These are phyloP conservation scores for Strigops habroptila DNA, from an alignment of 2,113 vertebrate species.

Conservation along the genomic window DNA sequence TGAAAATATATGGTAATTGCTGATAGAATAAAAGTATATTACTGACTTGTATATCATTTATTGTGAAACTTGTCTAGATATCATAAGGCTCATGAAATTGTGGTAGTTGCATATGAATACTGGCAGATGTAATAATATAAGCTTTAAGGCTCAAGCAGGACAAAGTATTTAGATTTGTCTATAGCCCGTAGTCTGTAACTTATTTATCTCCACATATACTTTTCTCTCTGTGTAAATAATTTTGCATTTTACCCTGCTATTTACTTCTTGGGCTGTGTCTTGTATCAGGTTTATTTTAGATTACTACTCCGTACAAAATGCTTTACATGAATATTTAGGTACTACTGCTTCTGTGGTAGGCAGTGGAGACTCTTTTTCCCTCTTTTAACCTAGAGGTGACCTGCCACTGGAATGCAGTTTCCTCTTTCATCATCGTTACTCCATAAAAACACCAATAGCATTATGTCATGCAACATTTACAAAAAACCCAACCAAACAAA, in stretches of 20 bases:
- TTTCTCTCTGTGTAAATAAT: background rate
- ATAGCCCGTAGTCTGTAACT: fast-evolving
- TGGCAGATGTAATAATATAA: background rate
- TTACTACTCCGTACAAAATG: background rate
- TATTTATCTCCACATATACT: background rate
- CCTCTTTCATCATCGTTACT: background rate
- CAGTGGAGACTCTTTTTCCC: background rate
- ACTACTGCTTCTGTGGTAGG: background rate
- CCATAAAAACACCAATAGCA: background rate
- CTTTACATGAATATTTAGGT: background rate
- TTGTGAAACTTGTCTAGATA: background rate
- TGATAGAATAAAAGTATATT: background rate
- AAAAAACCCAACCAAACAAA: background rate
- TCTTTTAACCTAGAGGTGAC: conserved; percentile 28
- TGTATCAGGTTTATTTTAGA: background rate
- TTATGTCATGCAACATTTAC: background rate
- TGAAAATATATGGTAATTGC: background rate
- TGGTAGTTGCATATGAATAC: background rate
- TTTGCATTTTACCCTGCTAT: background rate
- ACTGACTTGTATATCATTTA: background rate
- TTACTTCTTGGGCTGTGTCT: background rate
- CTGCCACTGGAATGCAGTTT: conserved; percentile 32
- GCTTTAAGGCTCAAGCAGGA: background rate
- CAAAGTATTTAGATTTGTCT: background rate
- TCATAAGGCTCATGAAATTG: background rate